Conservation (phyloP, 2,888 invertebrate species). For the Ecliptopera silaceata region DNA sequence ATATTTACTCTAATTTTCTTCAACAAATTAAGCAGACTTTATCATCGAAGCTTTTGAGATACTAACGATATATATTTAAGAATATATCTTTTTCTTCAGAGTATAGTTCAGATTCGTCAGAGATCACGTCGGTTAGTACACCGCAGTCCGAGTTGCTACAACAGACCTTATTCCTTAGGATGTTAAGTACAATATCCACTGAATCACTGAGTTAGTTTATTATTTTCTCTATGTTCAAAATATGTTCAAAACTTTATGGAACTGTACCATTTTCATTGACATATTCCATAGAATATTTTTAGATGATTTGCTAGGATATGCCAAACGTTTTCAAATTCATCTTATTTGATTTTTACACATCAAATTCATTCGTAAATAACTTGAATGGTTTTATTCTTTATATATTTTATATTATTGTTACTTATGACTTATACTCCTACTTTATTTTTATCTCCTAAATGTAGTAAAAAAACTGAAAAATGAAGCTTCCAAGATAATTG, state of each 20-base stretch:
- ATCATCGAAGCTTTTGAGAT: no score
- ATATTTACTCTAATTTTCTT: no score
- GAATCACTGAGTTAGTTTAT: conserved; percentile 50
- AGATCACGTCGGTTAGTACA: conserved; percentile 38
- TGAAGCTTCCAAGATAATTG: no score
- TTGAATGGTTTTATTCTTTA: neutral
- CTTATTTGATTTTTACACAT: neutral
- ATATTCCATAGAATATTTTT: neutral
- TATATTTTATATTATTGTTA: neutral
- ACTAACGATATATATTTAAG: no score
- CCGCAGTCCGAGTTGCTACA: conserved; percentile 49
- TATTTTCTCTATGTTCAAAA: conserved; percentile 18
- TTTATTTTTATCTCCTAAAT: no score
- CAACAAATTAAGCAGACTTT: no score
- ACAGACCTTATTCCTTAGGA: conserved; percentile 64
- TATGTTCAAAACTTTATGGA: conserved; percentile 21
- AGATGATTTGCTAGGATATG: neutral
- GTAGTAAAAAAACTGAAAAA: no score
- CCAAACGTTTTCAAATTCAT: neutral
- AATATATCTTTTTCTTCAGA: conserved; percentile 55
- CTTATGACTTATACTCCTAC: no score
- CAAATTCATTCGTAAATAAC: neutral
- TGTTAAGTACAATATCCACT: conserved; percentile 74
- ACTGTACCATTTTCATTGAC: conserved; percentile 7
- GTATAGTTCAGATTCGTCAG: conserved; percentile 54